Base-by-base conservation (phyloP, 2,888 invertebrate genomes). In the Hypomecis atomaria region DNA sequence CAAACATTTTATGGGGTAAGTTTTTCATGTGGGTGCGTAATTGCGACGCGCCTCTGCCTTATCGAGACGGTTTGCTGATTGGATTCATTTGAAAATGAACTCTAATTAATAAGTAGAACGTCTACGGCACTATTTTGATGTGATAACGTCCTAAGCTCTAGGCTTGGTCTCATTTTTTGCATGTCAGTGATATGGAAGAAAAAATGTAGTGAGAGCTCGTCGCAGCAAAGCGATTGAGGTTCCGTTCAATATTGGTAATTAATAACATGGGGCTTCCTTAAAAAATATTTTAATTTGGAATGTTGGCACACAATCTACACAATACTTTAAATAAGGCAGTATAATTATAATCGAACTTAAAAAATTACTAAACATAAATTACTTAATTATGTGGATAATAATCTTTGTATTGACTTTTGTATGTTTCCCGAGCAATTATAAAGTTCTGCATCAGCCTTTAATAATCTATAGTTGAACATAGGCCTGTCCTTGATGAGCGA, bases 51-150 rank as follows among this genome's bases (percentile, higher is more conserved):
- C 79, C 78, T 71, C 73, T 65, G 59, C 88, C 89, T 78, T 90
- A 86, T 86, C 81, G 59, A 86, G 86, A 78, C 70, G 73, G 71
- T 77, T 73, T 71, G 68, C 78, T 80, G 83, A 84, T 83, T 83
- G 79, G 79, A n/a, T n/a, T 74, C 68, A 73, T 67, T 75, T 78
- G 77, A 87, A 85, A 83, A 81, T 85, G 81, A 81, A 78, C 82
- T 81, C 82, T 86, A 87, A 88, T 86, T 84, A 83, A 82, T 79
- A 81, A 78, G 81, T 82, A 83, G 84, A 86, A 78, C 77, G 82
- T 79, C 75, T 78, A 79, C 72, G 78, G 75, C 79, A 76, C 81
- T 87, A 87, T 88, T 87, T 53, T 86, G 85, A 84, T 76, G 76
- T 73, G 81, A 81, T 82, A 81, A 81, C 82, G 78, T 87, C 82